Base-by-base conservation (phyloP, 2,888 invertebrate genomes). In the Thysanoteuthis rhombus region DNA sequence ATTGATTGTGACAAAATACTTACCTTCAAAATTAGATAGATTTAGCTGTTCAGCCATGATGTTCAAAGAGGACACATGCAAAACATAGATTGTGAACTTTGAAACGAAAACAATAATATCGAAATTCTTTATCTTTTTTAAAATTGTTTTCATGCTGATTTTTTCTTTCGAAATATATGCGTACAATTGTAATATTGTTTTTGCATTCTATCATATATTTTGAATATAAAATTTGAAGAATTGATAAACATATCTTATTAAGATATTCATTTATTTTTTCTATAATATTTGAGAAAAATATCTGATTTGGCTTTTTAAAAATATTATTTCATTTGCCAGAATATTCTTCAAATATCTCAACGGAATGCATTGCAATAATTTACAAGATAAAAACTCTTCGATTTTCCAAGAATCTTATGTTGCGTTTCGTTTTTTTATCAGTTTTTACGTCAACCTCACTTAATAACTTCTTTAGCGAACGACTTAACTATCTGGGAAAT, bases 11-110 rank as follows among this genome's bases (percentile, higher is more conserved):
- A 45, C 25, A 6, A 16, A 91, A 91, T 92, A 92, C 45, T 92
- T 92, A 92, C 92, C 92, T 92, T 92, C 92, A 45, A 92, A 92
- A 45, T 92, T 92, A 19, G 92, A 92, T 92, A 92, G 40, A 92
- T 92, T 92, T 1, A 45, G 45, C 42, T 92, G 92, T 45, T 92
- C 92, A 22, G 92, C 92, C 92, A 92, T 92, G 92, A 92, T 92
- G 92, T 92, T 39, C n/a, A 92, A 42, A 91, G 45, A 92, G 45
- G 45, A 45, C 32, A 39, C n/a, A 75, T 75, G 12, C 0, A 75
- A 75, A 75, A 3, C 19, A 36, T 75, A 16, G 75, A 75, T 75
- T 75, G 75, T n/a, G 75, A 75, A 75, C 75, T 2, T n/a, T 36
- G 75, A 75, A 75, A 75, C 75, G 75, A n/a, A 75, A 75, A 75